Evolutionary conservation across 2,113 vertebrate species (phyloP).

Genomic region (Embiotoca jacksoni): DNA sequence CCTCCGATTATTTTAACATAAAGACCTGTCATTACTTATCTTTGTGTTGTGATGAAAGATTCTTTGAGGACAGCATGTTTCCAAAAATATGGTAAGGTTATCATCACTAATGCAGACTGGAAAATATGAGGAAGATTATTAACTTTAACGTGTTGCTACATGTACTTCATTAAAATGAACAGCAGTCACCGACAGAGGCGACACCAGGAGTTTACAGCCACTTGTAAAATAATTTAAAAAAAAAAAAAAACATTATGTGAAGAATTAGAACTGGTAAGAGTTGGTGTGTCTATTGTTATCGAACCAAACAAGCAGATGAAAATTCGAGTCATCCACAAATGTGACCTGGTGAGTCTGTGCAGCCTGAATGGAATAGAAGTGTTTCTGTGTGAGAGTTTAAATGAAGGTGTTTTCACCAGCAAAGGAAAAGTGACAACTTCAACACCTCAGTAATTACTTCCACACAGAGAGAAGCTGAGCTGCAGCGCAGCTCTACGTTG

Average conservation of each 20-base stretch:
- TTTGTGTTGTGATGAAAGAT: neutral
- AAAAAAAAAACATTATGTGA: no score
- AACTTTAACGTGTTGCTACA: neutral
- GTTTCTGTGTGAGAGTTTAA: conserved; percentile 52
- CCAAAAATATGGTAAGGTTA: neutral
- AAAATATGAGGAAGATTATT: conserved; percentile 1
- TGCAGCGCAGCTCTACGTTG: conserved; percentile 47
- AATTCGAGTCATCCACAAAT: neutral
- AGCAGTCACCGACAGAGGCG: no score
- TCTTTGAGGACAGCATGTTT: neutral
- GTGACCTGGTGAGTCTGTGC: neutral
- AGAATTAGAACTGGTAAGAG: neutral
- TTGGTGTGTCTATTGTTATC: neutral
- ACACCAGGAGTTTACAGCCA: no score
- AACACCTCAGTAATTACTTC: conserved; percentile 77
- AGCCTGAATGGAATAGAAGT: conserved; percentile 14
- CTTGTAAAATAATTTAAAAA: no score
- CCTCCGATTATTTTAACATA: neutral
- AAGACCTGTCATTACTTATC: neutral
- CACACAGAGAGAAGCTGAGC: conserved; percentile 60
- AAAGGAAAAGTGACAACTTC: conserved; percentile 76
- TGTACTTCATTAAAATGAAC: neutral
- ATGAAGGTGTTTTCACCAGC: conserved; percentile 58
- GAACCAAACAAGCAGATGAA: no score
- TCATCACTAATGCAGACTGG: neutral